Base-by-base conservation (phyloP, 2,113 vertebrate genomes). In the Triplophysa tibetana region DNA sequence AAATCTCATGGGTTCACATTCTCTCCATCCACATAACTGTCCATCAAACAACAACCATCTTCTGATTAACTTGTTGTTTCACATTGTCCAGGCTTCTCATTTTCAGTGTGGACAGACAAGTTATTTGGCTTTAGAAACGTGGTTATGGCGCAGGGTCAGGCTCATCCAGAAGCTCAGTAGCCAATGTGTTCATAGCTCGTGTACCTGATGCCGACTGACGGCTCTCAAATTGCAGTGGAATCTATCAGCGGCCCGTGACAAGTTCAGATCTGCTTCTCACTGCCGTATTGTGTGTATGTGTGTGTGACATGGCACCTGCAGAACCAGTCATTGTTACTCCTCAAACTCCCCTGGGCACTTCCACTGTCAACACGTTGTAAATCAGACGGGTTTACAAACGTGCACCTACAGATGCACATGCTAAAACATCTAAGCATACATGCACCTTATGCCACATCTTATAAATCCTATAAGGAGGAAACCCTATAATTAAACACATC, bases 181-280 rank as follows among this genome's bases (percentile, higher is more conserved):
- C 1, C 45, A 65, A 26, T 50, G 24, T 33, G 61, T 65, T 79
- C 24, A 64, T 17, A 2, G 17, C 38, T 62, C 63, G 43, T 56
- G n/a, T 52, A 33, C 38, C 43, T 66, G 33, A 61, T 43, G 76
- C 78, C n/a, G 29, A 83, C 63, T 82, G 88, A 88, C 4, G 6
- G 61, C 80, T 66, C 66, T 86, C 85, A 76, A 65, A 86, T 85
- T 82, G 78, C 24, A 67, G 73, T 72, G 80, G 79, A 56, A 24
- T 75, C 83, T 89, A 69, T 87, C 66, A 77, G 66, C 72, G 50
- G 74, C 74, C 16, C 19, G 16, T 38, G 69, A 77, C 66, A 77
- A 72, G 80, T 72, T 64, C 66, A 62, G 73, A 80, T 73, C 76
- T 77, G 78, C 63, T 84, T 61, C 23, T 66, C 48, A 74, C 70